phyloP scores from a whole-genome alignment of 2,113 vertebrate species.

The Acrocephalus kingi region DNA sequence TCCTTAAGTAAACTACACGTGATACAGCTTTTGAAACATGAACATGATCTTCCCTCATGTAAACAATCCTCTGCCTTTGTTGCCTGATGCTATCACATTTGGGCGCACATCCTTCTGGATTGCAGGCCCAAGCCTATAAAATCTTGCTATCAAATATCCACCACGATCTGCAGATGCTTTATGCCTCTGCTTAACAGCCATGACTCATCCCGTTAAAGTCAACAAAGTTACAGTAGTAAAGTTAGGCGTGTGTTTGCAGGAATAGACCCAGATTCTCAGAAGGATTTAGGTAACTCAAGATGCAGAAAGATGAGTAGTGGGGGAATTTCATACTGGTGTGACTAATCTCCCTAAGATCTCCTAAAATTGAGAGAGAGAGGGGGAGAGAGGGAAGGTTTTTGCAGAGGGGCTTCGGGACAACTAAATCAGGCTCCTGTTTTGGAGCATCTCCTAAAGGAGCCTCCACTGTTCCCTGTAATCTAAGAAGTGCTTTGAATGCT shows the following conservation, averaged over 20 bases:
- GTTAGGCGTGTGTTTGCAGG: conserved; percentile 49
- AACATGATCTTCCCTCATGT: conserved; percentile 40
- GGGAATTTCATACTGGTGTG: conserved; percentile 48
- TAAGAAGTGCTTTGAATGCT: not conserved
- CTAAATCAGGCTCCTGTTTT: conserved; percentile 35
- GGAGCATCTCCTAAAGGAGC: not conserved
- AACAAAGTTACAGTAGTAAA: conserved; percentile 65
- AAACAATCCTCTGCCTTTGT: conserved; percentile 59
- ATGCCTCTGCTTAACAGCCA: conserved; percentile 50
- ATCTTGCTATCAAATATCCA: conserved; percentile 49
- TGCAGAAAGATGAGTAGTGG: conserved; percentile 26
- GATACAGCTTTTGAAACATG: conserved; percentile 53
- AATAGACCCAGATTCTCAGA: conserved; percentile 28
- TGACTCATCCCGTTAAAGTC: conserved; percentile 65
- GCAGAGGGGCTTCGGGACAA: not conserved
- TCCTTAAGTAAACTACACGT: conserved; percentile 58
- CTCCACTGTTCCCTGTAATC: not conserved
- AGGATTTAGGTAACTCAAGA: conserved; percentile 57
- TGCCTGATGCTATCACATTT: conserved; percentile 42
- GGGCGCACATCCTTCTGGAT: not conserved
- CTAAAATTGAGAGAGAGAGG: not conserved
- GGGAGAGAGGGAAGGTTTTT: not conserved
- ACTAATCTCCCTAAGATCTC: conserved; percentile 54
- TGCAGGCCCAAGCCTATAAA: conserved; percentile 42
- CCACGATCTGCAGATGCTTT: conserved; percentile 52